Evolutionary conservation across 2,888 invertebrate genomes (phyloP), one percentile per base, ranked within the genome.

Genomic region (Trypoxylon attenuatum): DNA sequence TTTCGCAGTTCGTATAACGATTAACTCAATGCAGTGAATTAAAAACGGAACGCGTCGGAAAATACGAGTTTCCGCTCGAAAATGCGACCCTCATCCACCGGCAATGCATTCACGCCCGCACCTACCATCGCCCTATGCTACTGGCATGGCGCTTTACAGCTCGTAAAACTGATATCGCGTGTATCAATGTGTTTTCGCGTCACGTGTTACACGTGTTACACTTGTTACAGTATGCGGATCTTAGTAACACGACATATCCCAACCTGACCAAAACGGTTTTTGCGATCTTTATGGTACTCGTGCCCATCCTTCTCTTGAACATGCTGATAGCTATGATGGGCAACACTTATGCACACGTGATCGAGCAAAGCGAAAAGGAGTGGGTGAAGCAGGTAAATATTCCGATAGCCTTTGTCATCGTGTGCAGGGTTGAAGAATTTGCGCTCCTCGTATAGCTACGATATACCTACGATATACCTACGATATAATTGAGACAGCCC

Each of bases 311-410:
- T 47, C 89, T 99, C 80, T 91, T 99, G 10, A 99, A 99, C 91
- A 99, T 94, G 94, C 91, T 99, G 87, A 99, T 99, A 73, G 99
- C 99, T 70, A 99, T 99, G 99, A 99, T 99, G 99, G 99, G 99
- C 27, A 99, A 99, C 88, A 99, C 99, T 0, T 99, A 99, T 86
- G 96, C 97, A 0, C 96, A 96, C 78, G 97, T 99, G 62, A 99
- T 98, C 77, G 96, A 97, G 85, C 97, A 98, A 85, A 98, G 98
- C 27, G 99, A 99, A 87, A 99, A 99, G 88, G 99, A 99, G 86
- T 99, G 97, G 96, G 94, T 98, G 86, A 97, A 97, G 86, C 97
- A 97, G 90, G 95, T 93, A 77, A 74, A 64, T 58, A 43, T 55
- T 43, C 47, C n/a, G n/a, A n/a, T n/a, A n/a, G n/a, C n/a, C n/a